Evolutionary conservation across 2,113 vertebrate species (phyloP), one percentile per base, ranked within the genome.

Genomic region (Reinhardtius hippoglossoides): DNA sequence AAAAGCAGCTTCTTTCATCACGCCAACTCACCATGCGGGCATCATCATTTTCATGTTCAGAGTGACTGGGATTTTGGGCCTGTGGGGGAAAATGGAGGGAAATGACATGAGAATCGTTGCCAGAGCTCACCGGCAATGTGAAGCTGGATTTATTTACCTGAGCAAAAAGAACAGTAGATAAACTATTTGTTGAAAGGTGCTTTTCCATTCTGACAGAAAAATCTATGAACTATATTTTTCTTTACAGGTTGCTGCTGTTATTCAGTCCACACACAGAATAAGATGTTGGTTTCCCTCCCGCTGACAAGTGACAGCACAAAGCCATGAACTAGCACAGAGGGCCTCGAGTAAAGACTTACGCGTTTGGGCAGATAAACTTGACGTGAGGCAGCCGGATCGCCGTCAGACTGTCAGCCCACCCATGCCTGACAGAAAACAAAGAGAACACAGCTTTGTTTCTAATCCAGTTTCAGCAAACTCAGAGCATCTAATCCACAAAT

Each of bases 301-400:
- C 56, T n/a, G 26, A 73, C 46, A 61, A 13, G 21, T 13, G 42
- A 56, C 9, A 31, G 66, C 23, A 14, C 9, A 15, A 21, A 42
- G 16, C n/a, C 16, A 58, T 13, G 9, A 40, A 69, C 26, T 12
- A 18, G n/a, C 57, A 71, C 62, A 42, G 76, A 62, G 50, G 40
- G 42, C 56, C 18, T 0, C 0, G 7, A 58, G 31, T 16, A 27
- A 26, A 67, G 81, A 97, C 98, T 97, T 87, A 99, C 98, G 98
- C 98, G 3, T 99, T 96, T 82, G 98, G 98, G 86, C 97, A 99
- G 88, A 99, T 99, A 78, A 97, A 97, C 76, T 99, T 99, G 92
- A 99, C 94, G 0, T 99, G 95, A 83, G 97, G 97, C 73, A 97
- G 95, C 91, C 93, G 95, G 91, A 98, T 98, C 87, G 91, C 91